Evolutionary conservation across 1,140 invertebrate genomes (phyloP).

Genomic region (Lasioglossum baleicum): DNA sequence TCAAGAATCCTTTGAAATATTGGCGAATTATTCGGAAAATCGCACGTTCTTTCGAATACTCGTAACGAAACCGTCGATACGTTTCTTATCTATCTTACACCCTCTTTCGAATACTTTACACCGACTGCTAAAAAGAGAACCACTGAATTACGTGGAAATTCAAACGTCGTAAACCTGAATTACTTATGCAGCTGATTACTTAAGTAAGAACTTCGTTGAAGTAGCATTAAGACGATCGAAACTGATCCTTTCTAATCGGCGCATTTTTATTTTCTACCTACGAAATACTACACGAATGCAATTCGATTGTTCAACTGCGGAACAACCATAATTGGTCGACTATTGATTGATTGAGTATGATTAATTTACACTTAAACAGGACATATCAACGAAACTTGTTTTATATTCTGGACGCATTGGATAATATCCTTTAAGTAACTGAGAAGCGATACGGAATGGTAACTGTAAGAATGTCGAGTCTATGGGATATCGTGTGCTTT

Average conservation of each 20-base stretch:
- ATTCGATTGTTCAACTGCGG: neutral
- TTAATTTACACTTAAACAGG: neutral
- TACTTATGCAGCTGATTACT: no score
- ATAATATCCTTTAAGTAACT: neutral
- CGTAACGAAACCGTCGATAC: neutral
- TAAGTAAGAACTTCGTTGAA: no score
- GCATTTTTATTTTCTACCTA: neutral
- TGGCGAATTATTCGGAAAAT: neutral
- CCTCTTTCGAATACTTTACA: neutral
- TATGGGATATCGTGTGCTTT: slow-evolving; percentile 32
- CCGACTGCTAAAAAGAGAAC: neutral
- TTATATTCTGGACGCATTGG: neutral
- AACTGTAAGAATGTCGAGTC: neutral
- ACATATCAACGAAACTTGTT: slow-evolving; percentile 7
- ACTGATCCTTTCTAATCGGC: neutral
- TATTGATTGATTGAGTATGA: no score
- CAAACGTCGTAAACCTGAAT: neutral
- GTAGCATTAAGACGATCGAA: neutral
- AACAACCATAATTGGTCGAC: neutral
- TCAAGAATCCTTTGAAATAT: neutral
- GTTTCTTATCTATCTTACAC: neutral
- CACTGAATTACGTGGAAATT: neutral
- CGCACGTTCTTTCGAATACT: neutral
- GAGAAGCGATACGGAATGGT: neutral
- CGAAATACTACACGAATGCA: no score